These are phyloP conservation scores for Willowsia nigromaculata DNA, from an alignment of 2,888 invertebrate species.

Conservation along the genomic window DNA sequence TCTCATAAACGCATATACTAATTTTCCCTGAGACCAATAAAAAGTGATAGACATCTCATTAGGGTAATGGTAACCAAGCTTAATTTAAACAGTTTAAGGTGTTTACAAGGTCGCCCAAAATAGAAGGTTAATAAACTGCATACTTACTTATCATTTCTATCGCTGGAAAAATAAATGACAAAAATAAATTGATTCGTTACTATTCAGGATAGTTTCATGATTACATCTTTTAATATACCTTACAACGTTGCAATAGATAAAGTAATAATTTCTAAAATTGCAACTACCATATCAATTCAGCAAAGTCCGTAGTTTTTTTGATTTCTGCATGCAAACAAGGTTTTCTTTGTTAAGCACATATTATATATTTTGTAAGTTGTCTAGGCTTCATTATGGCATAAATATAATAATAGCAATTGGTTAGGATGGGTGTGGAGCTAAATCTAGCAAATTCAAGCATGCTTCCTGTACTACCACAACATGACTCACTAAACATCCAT, in stretches of 20 bases:
- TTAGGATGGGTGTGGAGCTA: slow-evolving; percentile 48
- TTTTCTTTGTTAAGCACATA: background rate
- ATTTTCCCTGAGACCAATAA: background rate
- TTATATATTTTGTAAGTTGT: too few species aligned
- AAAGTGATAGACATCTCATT: background rate
- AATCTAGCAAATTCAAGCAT: slow-evolving; percentile 31
- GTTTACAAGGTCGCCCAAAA: background rate
- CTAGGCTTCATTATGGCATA: background rate
- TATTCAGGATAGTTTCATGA: too few species aligned
- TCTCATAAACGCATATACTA: too few species aligned
- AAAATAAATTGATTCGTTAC: background rate
- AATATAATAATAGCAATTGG: slow-evolving; percentile 2
- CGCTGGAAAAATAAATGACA: background rate
- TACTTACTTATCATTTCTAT: background rate
- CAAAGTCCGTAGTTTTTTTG: background rate
- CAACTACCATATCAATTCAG: background rate
- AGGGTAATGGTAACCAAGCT: background rate
- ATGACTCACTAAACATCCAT: slow-evolving; percentile 7
- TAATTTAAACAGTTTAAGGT: background rate
- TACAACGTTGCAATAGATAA: too few species aligned
- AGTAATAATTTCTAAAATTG: too few species aligned
- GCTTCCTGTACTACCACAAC: slow-evolving; percentile 58
- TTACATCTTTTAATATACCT: too few species aligned
- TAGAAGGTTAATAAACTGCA: slow-evolving; percentile 38
- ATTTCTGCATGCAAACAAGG: background rate